Conservation (phyloP, 2,113 vertebrate species). For the Prolemur simus region DNA sequence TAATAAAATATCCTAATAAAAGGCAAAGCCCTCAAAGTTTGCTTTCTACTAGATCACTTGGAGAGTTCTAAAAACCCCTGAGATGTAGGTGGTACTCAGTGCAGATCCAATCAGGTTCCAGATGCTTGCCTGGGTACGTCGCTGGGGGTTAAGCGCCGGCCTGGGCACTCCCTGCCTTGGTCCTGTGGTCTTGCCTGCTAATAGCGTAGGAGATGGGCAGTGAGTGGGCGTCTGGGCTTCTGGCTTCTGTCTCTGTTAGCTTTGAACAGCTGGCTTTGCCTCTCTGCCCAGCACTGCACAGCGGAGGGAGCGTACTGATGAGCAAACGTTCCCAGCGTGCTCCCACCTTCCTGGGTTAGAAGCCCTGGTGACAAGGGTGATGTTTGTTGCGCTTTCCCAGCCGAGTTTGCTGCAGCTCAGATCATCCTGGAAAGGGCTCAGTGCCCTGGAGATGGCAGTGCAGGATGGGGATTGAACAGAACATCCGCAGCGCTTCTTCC, state of each 20-base stretch:
- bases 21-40: background rate
- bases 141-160: accelerated
- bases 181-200: background rate
- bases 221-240: background rate
- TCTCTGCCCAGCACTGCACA: background rate
- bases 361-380: background rate
- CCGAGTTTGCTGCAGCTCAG: accelerated
- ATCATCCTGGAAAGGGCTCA: background rate
- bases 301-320: background rate
- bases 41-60: background rate
- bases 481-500: background rate
- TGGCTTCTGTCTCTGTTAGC: background rate
- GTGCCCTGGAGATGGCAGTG: slow-evolving; percentile 81
- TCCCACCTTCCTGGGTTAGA: background rate
- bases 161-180: background rate
- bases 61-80: background rate
- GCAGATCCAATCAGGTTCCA: background rate
- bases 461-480: slow-evolving; percentile 71
- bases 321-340: background rate
- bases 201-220: background rate
- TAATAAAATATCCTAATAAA: background rate
- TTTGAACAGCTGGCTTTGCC: background rate
- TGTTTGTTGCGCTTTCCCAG: background rate
- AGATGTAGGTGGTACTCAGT: background rate
- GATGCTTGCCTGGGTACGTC: accelerated